Conservation (phyloP, 2,888 invertebrate genomes). For the Masnerella sp. region DNA sequence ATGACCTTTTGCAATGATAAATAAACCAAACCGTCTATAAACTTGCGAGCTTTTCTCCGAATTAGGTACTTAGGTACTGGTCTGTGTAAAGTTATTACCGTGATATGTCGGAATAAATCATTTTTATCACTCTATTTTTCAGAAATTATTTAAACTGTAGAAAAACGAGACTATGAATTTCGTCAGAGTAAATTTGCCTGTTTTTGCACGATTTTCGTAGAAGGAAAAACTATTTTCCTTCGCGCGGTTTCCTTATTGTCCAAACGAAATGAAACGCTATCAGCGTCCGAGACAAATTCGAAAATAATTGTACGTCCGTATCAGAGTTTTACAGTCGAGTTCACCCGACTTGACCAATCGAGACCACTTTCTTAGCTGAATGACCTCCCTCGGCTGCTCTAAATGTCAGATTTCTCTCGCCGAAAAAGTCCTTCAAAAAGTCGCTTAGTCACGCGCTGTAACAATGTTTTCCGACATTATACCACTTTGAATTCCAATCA, state of each 20-base stretch:
- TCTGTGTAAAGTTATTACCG: no score
- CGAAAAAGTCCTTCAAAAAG: slow-evolving; percentile 52
- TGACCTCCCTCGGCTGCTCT: slow-evolving; percentile 48
- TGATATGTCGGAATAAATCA: no score
- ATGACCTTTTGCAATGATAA: slow-evolving; percentile 69
- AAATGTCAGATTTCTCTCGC: slow-evolving; percentile 56
- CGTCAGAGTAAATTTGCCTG: no score
- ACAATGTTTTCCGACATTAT: slow-evolving; percentile 49
- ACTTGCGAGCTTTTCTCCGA: slow-evolving; percentile 15
- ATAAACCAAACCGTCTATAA: slow-evolving; percentile 35
- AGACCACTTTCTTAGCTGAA: slow-evolving; percentile 52
- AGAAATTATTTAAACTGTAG: no score
- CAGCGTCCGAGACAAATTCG: slow-evolving; percentile 44
- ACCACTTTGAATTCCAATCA: slow-evolving; percentile 31
- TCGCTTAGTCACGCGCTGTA: slow-evolving; percentile 47
- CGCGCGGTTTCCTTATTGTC: slow-evolving; percentile 30
- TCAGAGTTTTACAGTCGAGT: slow-evolving; percentile 50
- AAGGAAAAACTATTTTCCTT: slow-evolving; percentile 9
- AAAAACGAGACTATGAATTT: no score
- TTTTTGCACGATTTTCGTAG: slow-evolving; percentile 12
- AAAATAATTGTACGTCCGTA: slow-evolving; percentile 51
- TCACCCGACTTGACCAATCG: slow-evolving; percentile 51
- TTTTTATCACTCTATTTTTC: no score
- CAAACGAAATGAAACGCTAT: slow-evolving; percentile 29
- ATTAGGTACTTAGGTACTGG: slow-evolving; percentile 1